phyloP scores from a whole-genome alignment of 1,140 invertebrate genomes.

The Tetramorium simillimum region DNA sequence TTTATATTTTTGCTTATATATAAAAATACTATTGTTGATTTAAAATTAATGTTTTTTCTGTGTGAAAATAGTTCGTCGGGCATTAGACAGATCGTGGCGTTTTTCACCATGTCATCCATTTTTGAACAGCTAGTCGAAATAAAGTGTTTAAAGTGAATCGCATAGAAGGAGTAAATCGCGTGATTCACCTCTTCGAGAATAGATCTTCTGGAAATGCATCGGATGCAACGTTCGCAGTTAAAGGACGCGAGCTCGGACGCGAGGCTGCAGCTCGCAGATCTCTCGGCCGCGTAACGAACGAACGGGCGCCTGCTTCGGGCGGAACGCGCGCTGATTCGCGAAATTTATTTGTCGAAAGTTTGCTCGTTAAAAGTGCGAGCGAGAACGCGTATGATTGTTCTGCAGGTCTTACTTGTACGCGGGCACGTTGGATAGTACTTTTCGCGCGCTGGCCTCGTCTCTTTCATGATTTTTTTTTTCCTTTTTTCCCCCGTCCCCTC shows the following conservation, averaged over 20 bases:
- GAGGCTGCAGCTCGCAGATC: background rate
- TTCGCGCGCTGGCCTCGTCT: background rate
- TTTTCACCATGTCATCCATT: too few species aligned
- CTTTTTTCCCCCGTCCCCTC: background rate
- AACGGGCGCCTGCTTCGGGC: slow-evolving; percentile 37
- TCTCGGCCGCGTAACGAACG: slow-evolving; percentile 8
- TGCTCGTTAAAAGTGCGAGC: slow-evolving; percentile 71
- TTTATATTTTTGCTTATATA: too few species aligned
- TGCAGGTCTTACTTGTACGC: slow-evolving; percentile 5
- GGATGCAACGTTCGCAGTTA: background rate
- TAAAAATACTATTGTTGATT: too few species aligned
- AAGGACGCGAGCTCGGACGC: background rate
- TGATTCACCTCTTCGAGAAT: background rate
- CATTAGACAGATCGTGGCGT: too few species aligned
- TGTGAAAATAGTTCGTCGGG: too few species aligned
- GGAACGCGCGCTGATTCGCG: slow-evolving; percentile 64
- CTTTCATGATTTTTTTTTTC: slow-evolving; percentile 21
- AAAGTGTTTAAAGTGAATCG: too few species aligned
- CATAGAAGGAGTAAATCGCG: background rate
- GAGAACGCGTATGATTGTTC: background rate
- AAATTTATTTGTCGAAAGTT: slow-evolving; percentile 76
- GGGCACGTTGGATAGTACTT: slow-evolving; percentile 29
- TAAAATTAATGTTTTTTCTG: too few species aligned
- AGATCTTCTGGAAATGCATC: background rate
- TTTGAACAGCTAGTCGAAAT: too few species aligned